These are phyloP conservation scores for Lepidurus arcticus DNA, from an alignment of 1,140 invertebrate species.

Conservation along the genomic window DNA sequence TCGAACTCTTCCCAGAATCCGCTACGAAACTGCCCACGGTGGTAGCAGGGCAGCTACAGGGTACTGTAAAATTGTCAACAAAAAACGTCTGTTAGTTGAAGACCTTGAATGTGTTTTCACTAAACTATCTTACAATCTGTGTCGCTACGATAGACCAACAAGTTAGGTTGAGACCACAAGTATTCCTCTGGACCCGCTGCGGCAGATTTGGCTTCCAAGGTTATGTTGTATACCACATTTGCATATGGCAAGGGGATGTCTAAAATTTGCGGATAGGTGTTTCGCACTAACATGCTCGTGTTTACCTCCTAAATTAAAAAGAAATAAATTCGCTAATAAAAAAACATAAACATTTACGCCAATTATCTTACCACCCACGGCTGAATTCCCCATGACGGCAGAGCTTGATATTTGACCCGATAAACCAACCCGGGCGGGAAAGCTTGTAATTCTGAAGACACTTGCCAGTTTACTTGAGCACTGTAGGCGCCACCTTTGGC, in stretches of 20 bases:
- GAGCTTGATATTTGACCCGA: constrained; percentile 57
- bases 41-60: constrained; percentile 55
- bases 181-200: constrained; percentile 48
- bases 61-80: constrained; percentile 44
- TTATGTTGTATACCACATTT: constrained; percentile 60
- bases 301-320: background rate
- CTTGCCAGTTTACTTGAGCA: constrained; percentile 46
- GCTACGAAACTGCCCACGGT: constrained; percentile 60
- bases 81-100: constrained; percentile 40
- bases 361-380: constrained; percentile 50
- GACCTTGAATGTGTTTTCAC: background rate
- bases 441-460: constrained; percentile 52
- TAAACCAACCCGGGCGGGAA: constrained; percentile 55
- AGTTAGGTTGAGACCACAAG: constrained; percentile 59
- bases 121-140: constrained; percentile 39
- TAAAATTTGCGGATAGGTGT: constrained; percentile 44
- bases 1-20: constrained; percentile 44
- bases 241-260: constrained; percentile 58
- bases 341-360: constrained; percentile 13
- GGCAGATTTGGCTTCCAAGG: constrained; percentile 55
- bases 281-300: background rate
- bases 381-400: constrained; percentile 47
- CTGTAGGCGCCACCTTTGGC: background rate
- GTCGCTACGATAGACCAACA: constrained; percentile 54
- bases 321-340: background rate